Evolutionary conservation across 1,140 invertebrate species (phyloP).

Genomic region (Cotesia chilonis): DNA sequence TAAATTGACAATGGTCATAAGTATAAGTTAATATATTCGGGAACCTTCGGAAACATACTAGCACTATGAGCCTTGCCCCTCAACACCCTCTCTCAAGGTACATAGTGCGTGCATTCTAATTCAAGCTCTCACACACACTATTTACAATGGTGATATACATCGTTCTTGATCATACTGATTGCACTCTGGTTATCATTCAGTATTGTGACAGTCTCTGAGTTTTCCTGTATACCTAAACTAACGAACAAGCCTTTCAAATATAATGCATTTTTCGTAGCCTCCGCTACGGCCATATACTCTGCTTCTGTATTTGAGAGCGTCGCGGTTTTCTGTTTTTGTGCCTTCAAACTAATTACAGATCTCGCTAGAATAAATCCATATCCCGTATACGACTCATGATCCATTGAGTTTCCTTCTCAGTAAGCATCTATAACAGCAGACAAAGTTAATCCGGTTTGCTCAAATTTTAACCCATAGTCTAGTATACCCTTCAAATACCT

Average conservation of each 20-base stretch:
- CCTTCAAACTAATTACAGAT: constrained; percentile 64
- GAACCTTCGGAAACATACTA: no score
- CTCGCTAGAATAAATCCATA: constrained; percentile 50
- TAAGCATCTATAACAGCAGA: constrained; percentile 48
- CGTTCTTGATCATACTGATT: no score
- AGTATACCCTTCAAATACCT: neutral
- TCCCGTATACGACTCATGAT: constrained; percentile 53
- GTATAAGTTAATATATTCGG: no score
- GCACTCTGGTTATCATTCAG: no score
- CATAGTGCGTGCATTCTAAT: no score
- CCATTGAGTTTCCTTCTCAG: constrained; percentile 45
- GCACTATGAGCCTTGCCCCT: no score
- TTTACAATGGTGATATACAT: constrained; percentile 39
- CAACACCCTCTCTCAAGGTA: no score
- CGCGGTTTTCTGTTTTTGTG: constrained; percentile 64
- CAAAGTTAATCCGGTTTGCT: constrained; percentile 33
- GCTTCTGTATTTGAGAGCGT: constrained; percentile 63
- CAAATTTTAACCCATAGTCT: constrained; percentile 31
- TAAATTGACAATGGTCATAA: no score
- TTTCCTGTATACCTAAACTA: constrained; percentile 26
- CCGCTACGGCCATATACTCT: constrained; percentile 58
- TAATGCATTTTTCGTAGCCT: constrained; percentile 50
- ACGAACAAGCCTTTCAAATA: constrained; percentile 39
- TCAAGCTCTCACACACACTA: no score
- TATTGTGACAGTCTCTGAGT: no score